Percentiles rank a stretch among this genome's conserved stretches.
phyloP scores from a whole-genome alignment of 2,113 vertebrate species.

The Cephalopholis sonnerati region DNA sequence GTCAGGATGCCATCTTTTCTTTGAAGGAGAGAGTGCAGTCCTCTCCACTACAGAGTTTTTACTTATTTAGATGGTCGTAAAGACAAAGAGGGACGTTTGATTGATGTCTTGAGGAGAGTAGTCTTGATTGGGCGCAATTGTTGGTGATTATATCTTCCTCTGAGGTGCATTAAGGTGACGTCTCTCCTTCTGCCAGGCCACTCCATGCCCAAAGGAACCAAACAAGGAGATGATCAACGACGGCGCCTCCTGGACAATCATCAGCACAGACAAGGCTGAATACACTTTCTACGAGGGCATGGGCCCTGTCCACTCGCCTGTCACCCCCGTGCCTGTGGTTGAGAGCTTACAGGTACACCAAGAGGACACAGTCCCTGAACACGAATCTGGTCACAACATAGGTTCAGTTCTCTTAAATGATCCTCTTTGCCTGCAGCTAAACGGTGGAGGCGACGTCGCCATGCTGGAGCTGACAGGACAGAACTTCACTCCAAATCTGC shows the following conservation, averaged over 20 bases:
- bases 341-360: slow-evolving; percentile 95
- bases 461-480: slow-evolving; percentile 99
- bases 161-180: neutral
- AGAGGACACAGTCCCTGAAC: neutral
- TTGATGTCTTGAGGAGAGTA: neutral
- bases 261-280: slow-evolving; percentile 99
- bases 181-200: slow-evolving; percentile 86
- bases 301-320: slow-evolving; percentile 96
- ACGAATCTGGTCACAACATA: neutral
- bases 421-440: slow-evolving; percentile 84
- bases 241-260: slow-evolving; percentile 99
- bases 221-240: slow-evolving; percentile 99
- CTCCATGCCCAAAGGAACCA: slow-evolving; percentile 99
- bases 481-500: slow-evolving; percentile 98
- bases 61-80: neutral
- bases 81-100: neutral
- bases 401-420: neutral
- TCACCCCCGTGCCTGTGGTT: slow-evolving; percentile 99
- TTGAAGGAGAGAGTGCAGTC: neutral
- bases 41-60: neutral
- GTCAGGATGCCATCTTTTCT: neutral
- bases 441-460: slow-evolving; percentile 97
- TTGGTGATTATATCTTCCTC: neutral
- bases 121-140: neutral
- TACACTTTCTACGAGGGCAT: slow-evolving; percentile 99